phyloP scores from a whole-genome alignment of 1,140 invertebrate species.

The Drosophila ananassae region DNA sequence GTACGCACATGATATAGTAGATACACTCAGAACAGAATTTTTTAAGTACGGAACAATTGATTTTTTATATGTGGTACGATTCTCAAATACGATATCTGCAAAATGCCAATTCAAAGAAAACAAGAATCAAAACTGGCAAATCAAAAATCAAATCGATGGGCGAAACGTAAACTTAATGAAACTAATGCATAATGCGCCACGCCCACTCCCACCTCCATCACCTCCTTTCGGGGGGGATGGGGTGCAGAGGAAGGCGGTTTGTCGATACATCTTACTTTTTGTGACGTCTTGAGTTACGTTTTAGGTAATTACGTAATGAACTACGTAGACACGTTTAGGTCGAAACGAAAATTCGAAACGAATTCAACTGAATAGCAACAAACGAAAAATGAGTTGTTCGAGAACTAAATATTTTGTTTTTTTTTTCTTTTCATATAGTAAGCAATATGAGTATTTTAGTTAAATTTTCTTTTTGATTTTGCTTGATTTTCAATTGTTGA shows the following conservation, averaged over 20 bases:
- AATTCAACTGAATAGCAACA: constrained; percentile 45
- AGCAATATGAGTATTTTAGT: constrained; percentile 57
- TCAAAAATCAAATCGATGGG: constrained; percentile 53
- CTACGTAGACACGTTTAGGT: constrained; percentile 56
- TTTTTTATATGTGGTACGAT: constrained; percentile 59
- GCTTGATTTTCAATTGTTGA: constrained; percentile 43
- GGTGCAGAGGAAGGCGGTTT: constrained; percentile 7
- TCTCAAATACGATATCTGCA: constrained; percentile 62
- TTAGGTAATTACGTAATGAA: constrained; percentile 33
- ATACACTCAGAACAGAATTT: constrained; percentile 77
- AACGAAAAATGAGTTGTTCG: constrained; percentile 67
- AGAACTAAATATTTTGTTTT: constrained; percentile 53
- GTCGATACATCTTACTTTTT: constrained; percentile 18
- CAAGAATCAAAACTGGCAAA: constrained; percentile 41
- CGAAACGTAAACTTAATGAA: constrained; percentile 45
- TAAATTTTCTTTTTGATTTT: constrained; percentile 66
- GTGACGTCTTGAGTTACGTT: constrained; percentile 38
- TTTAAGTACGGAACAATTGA: constrained; percentile 67
- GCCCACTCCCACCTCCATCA: constrained; percentile 1
- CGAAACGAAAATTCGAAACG: constrained; percentile 37
- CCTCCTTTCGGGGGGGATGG: constrained; percentile 5
- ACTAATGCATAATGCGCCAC: constrained; percentile 39
- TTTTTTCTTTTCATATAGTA: constrained; percentile 57
- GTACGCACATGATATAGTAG: constrained; percentile 69
- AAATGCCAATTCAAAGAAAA: constrained; percentile 72